Conservation (phyloP, 1,140 invertebrate species). For the Mactra quadrangularis region DNA sequence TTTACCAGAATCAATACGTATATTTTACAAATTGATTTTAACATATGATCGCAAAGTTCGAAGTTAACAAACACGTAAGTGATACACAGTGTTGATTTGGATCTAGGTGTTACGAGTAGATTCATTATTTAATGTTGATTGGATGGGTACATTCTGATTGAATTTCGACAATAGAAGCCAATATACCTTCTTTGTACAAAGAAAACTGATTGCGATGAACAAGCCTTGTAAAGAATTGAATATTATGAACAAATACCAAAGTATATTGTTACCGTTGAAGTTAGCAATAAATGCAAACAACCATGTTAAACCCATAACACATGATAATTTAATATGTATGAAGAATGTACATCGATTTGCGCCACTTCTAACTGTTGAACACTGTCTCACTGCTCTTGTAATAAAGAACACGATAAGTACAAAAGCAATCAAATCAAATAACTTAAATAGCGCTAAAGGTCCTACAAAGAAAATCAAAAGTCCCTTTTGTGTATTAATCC, state of each 20-base stretch:
- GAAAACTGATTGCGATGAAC: constrained; percentile 62
- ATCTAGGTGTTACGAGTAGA: no score
- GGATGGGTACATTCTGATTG: no score
- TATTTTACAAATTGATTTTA: no score
- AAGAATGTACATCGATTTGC: constrained; percentile 71
- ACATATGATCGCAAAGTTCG: no score
- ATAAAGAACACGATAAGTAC: constrained; percentile 83
- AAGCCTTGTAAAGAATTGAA: constrained; percentile 70
- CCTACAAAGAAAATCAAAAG: constrained; percentile 78
- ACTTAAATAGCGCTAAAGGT: constrained; percentile 76
- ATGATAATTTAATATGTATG: constrained; percentile 85
- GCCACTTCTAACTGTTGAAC: constrained; percentile 31
- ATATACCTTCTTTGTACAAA: constrained; percentile 48
- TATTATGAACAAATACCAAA: constrained; percentile 67
- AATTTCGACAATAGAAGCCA: no score
- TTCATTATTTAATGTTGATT: no score
- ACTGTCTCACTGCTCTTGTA: constrained; percentile 66
- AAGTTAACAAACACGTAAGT: no score
- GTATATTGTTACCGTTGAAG: constrained; percentile 32
- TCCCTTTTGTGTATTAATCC: constrained; percentile 76
- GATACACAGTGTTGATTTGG: no score
- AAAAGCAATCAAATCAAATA: constrained; percentile 76
- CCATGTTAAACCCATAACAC: constrained; percentile 81
- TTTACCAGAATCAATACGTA: no score
- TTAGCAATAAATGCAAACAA: constrained; percentile 75